A percentile compares a stretch with the other conserved stretches of the same genome.
phyloP scores from a whole-genome alignment of 2,888 invertebrate genomes.

The Phalera bucephala region DNA sequence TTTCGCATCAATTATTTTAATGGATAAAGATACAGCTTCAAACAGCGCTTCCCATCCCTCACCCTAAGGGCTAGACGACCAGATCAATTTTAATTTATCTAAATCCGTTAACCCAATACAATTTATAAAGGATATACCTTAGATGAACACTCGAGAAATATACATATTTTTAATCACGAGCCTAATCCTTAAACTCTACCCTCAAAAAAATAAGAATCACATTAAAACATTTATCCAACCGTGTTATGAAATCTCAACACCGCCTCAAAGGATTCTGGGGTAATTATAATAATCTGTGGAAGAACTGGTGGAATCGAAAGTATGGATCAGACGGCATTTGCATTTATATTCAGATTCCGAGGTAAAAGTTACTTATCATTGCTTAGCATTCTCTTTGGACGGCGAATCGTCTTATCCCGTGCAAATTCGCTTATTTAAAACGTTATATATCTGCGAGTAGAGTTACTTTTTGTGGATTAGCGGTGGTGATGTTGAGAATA shows the following conservation, averaged over 20 bases:
- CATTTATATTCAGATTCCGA: constrained; percentile 75
- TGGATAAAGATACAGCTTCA: no score
- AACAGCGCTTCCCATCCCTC: no score
- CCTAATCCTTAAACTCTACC: background rate
- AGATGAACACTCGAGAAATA: background rate
- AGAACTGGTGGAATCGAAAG: constrained; percentile 66
- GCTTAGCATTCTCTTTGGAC: constrained; percentile 52
- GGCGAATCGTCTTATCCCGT: constrained; percentile 19
- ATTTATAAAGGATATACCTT: no score
- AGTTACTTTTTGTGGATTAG: background rate
- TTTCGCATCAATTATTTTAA: no score
- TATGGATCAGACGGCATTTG: constrained; percentile 73
- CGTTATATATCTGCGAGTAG: background rate
- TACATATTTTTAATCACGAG: background rate
- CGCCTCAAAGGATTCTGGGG: constrained; percentile 64
- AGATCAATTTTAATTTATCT: no score
- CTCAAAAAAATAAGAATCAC: constrained; percentile 20
- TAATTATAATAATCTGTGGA: constrained; percentile 78
- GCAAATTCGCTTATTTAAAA: constrained; percentile 11
- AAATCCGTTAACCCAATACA: no score
- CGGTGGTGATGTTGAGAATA: no score
- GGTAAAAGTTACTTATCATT: constrained; percentile 71
- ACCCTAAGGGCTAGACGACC: no score
- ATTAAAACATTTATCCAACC: constrained; percentile 59
- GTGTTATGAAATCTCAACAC: constrained; percentile 59